Evolutionary conservation across 1,140 invertebrate species (phyloP), one percentile per base, ranked within the genome.

Genomic region (Ladona fulva): DNA sequence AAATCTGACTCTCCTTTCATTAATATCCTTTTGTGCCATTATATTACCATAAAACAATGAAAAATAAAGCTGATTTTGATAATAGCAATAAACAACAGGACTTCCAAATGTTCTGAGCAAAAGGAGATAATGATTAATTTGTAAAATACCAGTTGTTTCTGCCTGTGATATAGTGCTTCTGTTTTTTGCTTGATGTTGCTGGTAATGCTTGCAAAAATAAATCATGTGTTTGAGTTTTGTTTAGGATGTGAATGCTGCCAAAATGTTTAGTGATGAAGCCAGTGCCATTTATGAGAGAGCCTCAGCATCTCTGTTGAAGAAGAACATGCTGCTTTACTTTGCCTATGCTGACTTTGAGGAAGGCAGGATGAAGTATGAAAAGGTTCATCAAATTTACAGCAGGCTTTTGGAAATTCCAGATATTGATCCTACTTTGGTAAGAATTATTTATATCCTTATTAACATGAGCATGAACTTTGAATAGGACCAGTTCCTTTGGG

Each of bases 281-380:
- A 94, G 94, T 14, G 93, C 92, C 25, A 94, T 99, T 81, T 97
- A 97, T 83, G 97, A 99, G 84, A 87, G 97, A 75, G 96, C 96
- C 0, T 95, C 95, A 0, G 87, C 86, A 16, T 91, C 93, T 0
- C 89, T 97, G 1, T 89, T 99, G 74, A 94, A 93, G 66, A 94
- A 94, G 81, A 98, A 96, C 84, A 95, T 96, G 86, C 86, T 99
- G 22, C 85, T 99, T 7, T 97, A 99, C 84, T 99, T 99, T 87
- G 96, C 97, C 0, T 98, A 99, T 84, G 97, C 97, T 0, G 98
- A 99, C 86, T 99, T 99, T 83, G 97, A 99, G 87, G 98, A 99
- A 87, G 94, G 96, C 37, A 87, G 97, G 74, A 90, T 98, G 82
- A 97, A 97, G 83, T 97, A 97, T 84, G 96, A 99, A 79, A 98